Base-by-base conservation (phyloP, 2,113 vertebrate species). In the Pitta sordida region DNA sequence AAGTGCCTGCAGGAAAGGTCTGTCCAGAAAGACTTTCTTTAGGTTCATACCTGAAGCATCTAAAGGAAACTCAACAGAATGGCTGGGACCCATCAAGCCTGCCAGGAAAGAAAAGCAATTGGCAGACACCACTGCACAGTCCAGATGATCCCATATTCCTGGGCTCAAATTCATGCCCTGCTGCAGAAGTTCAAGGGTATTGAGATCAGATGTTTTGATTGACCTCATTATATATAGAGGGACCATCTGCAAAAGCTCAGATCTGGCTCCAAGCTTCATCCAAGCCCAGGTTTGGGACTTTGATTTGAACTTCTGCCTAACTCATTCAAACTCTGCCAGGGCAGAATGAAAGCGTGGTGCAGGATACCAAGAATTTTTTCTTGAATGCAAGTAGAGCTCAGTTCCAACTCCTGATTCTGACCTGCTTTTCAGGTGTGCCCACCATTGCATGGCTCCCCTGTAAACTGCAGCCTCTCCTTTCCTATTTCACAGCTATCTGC, bases 181-280 rank as follows among this genome's bases (percentile, higher is more conserved):
- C 24, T 87, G 69, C 86, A 83, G 32, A 90, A 96, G 89, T 88
- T 96, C 83, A 94, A 93, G 87, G 79, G 44, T 94, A 90, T 81
- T 90, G 79, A 93, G 82, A 94, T 94, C 93, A 94, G 90, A 94
- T 83, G 90, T 90, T 96, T 90, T 59, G 68, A 88, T 83, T 95
- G 92, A 95, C 95, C 90, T 95, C 91, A 95, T 95, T 90, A 95
- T 71, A 75, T 32, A 94, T 10, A 75, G 77, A 92, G 70, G 36
- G 44, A 83, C 90, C 94, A 96, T 95, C 91, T 95, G 95, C 60
- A 83, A 71, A 60, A 86, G 60, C 85, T 95, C 87, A 94, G 85
- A 95, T 96, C 83, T 93, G 68, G 71, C 90, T 96, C 88, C 88
- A 86, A 81, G 55, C 68, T 90, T 60, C 79, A 86, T 90, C 75